Evolutionary conservation across 1,140 invertebrate species (phyloP).

Genomic region (Gryon sp.): DNA sequence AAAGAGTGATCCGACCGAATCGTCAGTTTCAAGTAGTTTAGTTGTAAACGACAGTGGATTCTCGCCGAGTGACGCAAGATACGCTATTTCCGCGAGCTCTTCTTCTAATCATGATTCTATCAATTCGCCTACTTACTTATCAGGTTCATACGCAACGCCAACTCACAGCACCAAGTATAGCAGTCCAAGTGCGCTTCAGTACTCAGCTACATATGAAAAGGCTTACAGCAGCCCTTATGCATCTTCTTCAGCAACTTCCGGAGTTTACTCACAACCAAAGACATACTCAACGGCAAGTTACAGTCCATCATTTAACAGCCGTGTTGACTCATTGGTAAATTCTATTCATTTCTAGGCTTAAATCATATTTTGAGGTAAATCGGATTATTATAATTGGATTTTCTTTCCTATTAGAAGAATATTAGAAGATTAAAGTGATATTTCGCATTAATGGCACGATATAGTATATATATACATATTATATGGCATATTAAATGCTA

Average conservation of each 20-base stretch:
- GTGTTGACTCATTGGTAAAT: slow-evolving; percentile 33
- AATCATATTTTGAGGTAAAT: neutral
- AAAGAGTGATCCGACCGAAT: slow-evolving; percentile 60
- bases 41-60: slow-evolving; percentile 49
- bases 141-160: slow-evolving; percentile 33
- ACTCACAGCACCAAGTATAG: slow-evolving; percentile 41
- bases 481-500: too few species aligned
- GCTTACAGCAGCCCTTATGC: slow-evolving; percentile 28
- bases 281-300: slow-evolving; percentile 38
- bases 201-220: slow-evolving; percentile 29
- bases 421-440: slow-evolving; percentile 1
- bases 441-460: too few species aligned
- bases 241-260: slow-evolving; percentile 18
- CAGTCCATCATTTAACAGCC: slow-evolving; percentile 20
- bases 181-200: slow-evolving; percentile 33
- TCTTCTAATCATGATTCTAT: slow-evolving; percentile 38
- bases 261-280: slow-evolving; percentile 30
- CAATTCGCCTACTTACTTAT: slow-evolving; percentile 24
- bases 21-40: slow-evolving; percentile 48
- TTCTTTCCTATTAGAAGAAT: neutral
- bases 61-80: slow-evolving; percentile 57
- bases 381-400: slow-evolving; percentile 18
- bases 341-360: neutral
- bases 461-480: too few species aligned
- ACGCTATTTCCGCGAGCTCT: slow-evolving; percentile 31